These are phyloP conservation scores for Megaustenia siamemsis DNA, from an alignment of 2,888 invertebrate species.

Conservation along the genomic window DNA sequence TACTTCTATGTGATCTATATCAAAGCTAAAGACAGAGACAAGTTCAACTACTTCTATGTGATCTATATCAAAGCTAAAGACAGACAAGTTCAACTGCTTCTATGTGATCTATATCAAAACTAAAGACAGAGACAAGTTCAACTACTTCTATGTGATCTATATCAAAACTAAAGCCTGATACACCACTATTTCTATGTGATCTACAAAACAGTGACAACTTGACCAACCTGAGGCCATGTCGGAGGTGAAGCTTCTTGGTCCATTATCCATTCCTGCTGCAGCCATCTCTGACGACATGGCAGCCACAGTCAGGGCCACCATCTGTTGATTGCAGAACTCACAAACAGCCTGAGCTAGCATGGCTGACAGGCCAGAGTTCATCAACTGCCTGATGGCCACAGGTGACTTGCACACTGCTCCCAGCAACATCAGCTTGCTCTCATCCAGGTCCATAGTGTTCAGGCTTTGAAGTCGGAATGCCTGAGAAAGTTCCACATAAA, in stretches of 20 bases:
- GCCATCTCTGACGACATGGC: conserved; percentile 15
- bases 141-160: no score
- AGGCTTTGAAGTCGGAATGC: conserved; percentile 65
- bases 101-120: no score
- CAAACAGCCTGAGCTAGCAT: conserved; percentile 77
- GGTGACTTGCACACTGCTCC: conserved; percentile 91
- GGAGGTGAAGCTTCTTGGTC: conserved; percentile 14
- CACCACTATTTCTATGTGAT: no score
- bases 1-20: no score
- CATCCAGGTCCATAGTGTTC: conserved; percentile 72
- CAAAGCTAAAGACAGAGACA: no score
- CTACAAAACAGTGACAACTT: no score
- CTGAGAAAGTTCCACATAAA: not conserved
- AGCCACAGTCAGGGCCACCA: conserved; percentile 55
- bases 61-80: no score
- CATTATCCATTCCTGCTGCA: conserved; percentile 31
- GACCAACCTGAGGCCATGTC: conserved; percentile 25
- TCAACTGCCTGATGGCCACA: conserved; percentile 87
- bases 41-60: no score
- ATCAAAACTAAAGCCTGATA: no score
- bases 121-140: no score
- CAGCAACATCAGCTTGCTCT: conserved; percentile 86
- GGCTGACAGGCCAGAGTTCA: conserved; percentile 86
- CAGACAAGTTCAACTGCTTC: no score
- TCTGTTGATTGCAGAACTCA: conserved; percentile 77